A percentile compares a stretch with the other conserved stretches of the same genome.
Conservation (phyloP, 2,797 vertebrate genomes). For the Spinibarbus caldwelli region DNA sequence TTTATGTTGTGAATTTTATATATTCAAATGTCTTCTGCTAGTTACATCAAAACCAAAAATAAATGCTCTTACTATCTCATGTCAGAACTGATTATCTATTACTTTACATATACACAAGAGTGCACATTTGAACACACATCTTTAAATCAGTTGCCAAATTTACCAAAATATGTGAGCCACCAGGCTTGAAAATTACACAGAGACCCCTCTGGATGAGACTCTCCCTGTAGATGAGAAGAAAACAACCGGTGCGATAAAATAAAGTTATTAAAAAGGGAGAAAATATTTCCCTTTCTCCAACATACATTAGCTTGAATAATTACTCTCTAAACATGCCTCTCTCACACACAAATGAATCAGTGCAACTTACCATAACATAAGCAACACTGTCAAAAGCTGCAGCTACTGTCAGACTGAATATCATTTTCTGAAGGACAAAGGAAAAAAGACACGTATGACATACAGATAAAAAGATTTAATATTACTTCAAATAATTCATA, state of each 20-base stretch:
- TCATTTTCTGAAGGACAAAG: conserved; percentile 78
- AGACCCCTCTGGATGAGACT: conserved; percentile 74
- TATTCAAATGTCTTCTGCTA: neutral
- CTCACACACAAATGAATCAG: conserved; percentile 1
- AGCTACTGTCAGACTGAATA: conserved; percentile 80
- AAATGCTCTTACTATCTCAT: neutral
- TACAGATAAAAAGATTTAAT: neutral
- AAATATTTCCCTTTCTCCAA: neutral
- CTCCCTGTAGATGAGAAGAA: conserved; percentile 68
- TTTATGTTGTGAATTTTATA: neutral
- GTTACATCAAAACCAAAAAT: neutral
- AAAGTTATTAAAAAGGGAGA: conserved; percentile 13
- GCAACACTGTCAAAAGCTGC: conserved; percentile 84
- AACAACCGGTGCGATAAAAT: conserved; percentile 23
- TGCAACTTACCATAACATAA: conserved; percentile 83
- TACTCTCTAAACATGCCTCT: neutral
- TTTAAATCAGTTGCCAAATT: conserved; percentile 55
- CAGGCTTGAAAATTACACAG: conserved; percentile 84
- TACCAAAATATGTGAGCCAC: conserved; percentile 87
- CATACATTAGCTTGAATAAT: neutral
- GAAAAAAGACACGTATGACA: conserved; percentile 41
- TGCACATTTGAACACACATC: neutral
- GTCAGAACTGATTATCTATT: neutral
- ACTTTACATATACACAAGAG: neutral
- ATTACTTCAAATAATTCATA: neutral